Base-by-base conservation (phyloP, 2,888 invertebrate genomes). In the Caenorhabditis uteleia region DNA sequence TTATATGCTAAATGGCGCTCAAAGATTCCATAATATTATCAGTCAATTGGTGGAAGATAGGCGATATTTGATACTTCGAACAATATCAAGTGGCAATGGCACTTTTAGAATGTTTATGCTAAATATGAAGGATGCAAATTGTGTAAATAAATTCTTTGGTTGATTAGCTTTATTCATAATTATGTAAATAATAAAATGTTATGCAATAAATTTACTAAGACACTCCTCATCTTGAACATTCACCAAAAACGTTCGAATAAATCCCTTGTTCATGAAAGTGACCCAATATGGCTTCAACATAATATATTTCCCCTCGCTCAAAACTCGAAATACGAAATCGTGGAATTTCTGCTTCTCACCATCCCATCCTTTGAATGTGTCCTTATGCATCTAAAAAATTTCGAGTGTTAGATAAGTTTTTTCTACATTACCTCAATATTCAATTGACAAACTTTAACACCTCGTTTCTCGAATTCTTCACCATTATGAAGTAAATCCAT, bases 371-470 rank as follows among this genome's bases (percentile, higher is more conserved):
- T n/a, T n/a, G n/a, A n/a, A n/a, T n/a, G n/a, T n/a, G 21, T 48
- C 48, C 40, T 48, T 48, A 39, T 39, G 38, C 48, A 48, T 5
- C 27, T 20, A 39, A 29, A 16, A 26, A 20, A 36, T 25, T 27
- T 16, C 16, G 21, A 31, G 39, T 38, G 38, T 38, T 47, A 47
- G 43, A 43, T 27, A 26, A 43, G 43, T n/a, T 25, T 2, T 23
- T n/a, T 6, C 16, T 36, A 16, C 20, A 12, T 29, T 27, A 16
- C 42, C 40, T 50, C 50, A 29, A 42, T 40, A 25, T 57, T 58
- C 26, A 58, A 40, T 27, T 58, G 58, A 58, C 58, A 58, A 1
- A 58, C 40, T 7, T 27, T 39, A 8, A 58, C 31, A 4, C 50
- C 58, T 16, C 33, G 18, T 14, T 23, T 23, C 14, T 58, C 50